Base-by-base conservation (phyloP, 2,113 vertebrate species). In the Boulengeromyrus knoepffleri region DNA sequence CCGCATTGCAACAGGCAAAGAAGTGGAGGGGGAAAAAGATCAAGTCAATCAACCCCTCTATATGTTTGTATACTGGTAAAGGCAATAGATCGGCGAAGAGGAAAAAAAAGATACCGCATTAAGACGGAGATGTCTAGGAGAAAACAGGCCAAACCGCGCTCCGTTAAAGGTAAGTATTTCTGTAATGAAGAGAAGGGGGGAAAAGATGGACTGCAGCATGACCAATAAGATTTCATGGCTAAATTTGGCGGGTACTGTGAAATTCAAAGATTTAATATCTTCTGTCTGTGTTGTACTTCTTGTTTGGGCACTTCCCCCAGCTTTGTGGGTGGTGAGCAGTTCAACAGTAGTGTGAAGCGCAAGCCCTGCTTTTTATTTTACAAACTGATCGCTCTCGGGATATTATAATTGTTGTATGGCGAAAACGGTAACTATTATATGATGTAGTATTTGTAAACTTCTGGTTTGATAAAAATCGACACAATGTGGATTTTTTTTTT, bases 1-100 rank as follows among this genome's bases (percentile, higher is more conserved):
- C 97, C 97, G 97, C 98, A 98, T 98, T 98, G 98, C 97, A 98
- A 98, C 97, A 98, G 97, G 97, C 97, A 94, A 95, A 96, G 95
- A 80, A 80, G 74, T 80, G 17, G 74, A 80, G 36, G 74, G 74
- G 74, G 36, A 5, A 90, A 85, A 92, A 90, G 92, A 90, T 93
- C 93, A 93, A 89, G 89, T 87, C 87, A 52, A 91, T 90, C 90
- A 90, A 31, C 46, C 92, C 58, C 93, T 90, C 88, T 92, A 87
- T 58, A 94, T 92, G 94, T 92, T 91, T 93, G 94, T 94, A 94
- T 91, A 93, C 92, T 93, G 92, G 93, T 87, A 93, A 91, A 93
- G 91, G 92, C 91, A 90, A 93, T 90, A 91, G 93, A 93, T 91
- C 91, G 92, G 93, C 93, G 93, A 94, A 93, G 93, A 91, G 89